Evolutionary conservation across 2,888 invertebrate species (phyloP).

Genomic region (Pogonocherus hispidulus): DNA sequence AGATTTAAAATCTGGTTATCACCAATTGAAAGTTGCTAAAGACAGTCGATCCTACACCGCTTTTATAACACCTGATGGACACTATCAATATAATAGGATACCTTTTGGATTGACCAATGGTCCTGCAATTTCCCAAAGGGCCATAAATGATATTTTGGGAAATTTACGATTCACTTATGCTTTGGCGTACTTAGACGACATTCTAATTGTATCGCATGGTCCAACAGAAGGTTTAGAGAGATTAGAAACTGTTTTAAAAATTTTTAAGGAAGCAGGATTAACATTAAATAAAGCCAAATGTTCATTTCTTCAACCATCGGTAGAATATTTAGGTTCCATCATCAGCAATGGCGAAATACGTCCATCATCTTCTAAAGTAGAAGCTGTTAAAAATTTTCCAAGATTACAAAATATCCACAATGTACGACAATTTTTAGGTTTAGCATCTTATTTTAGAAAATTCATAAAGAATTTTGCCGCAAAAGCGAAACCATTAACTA

Average conservation of each 20-base stretch:
- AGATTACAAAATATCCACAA: constrained; percentile 16
- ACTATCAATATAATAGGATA: constrained; percentile 22
- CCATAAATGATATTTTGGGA: constrained; percentile 27
- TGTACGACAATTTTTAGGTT: constrained; percentile 15
- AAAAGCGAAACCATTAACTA: constrained; percentile 23
- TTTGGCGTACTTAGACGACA: constrained; percentile 24
- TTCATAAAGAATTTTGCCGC: constrained; percentile 4
- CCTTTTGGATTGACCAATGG: constrained; percentile 27
- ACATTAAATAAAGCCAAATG: constrained; percentile 29
- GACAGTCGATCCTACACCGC: constrained; percentile 18
- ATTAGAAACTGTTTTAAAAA: constrained; percentile 17
- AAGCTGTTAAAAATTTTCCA: constrained; percentile 19
- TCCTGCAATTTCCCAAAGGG: constrained; percentile 27
- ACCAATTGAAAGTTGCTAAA: constrained; percentile 15
- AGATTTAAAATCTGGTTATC: background rate
- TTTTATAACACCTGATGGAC: constrained; percentile 18
- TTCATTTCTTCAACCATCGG: constrained; percentile 18
- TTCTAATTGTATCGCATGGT: background rate
- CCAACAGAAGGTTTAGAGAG: constrained; percentile 18
- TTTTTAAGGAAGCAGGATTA: constrained; percentile 10
- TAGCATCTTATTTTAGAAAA: constrained; percentile 25
- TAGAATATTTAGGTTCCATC: constrained; percentile 25
- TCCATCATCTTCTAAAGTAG: constrained; percentile 8
- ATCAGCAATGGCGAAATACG: constrained; percentile 5
- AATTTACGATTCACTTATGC: background rate